Conservation (phyloP, 30 jellyfish, hydroid and myxozoan genomes). For the Haliclystus octoradiatus region DNA sequence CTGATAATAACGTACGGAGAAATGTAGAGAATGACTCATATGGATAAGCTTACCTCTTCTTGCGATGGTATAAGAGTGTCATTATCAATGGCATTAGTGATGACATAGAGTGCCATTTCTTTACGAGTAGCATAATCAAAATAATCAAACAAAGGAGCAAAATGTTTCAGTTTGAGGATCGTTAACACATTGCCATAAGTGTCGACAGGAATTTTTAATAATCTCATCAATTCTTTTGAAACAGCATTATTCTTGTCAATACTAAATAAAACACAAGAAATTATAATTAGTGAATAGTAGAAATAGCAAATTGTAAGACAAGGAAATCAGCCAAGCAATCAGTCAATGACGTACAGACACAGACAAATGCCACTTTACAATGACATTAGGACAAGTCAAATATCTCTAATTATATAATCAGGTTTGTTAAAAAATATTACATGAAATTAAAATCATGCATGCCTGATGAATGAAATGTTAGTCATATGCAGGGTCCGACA, state of each 20-base stretch:
- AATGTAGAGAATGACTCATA: neutral
- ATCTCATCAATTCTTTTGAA: constrained; percentile 87
- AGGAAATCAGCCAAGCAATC: too few relatives aligned
- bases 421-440: too few relatives aligned
- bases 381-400: too few relatives aligned
- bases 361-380: too few relatives aligned
- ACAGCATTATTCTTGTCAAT: constrained; percentile 98
- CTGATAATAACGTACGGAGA: neutral
- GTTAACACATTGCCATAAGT: constrained; percentile 87
- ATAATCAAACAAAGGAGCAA: constrained; percentile 91
- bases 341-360: too few relatives aligned
- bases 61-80: constrained; percentile 79
- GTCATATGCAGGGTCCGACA: too few relatives aligned
- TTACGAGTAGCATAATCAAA: constrained; percentile 90
- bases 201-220: constrained; percentile 91
- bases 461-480: too few relatives aligned
- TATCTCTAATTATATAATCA: too few relatives aligned
- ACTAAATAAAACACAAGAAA: constrained; percentile 32
- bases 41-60: constrained; percentile 78
- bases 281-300: too few relatives aligned
- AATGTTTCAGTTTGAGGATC: constrained; percentile 78
- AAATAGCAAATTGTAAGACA: too few relatives aligned
- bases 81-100: constrained; percentile 86
- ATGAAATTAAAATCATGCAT: too few relatives aligned
- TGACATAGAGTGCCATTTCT: constrained; percentile 96